phyloP scores from a whole-genome alignment of 1,140 invertebrate species.

The Drosophila novamexicana region DNA sequence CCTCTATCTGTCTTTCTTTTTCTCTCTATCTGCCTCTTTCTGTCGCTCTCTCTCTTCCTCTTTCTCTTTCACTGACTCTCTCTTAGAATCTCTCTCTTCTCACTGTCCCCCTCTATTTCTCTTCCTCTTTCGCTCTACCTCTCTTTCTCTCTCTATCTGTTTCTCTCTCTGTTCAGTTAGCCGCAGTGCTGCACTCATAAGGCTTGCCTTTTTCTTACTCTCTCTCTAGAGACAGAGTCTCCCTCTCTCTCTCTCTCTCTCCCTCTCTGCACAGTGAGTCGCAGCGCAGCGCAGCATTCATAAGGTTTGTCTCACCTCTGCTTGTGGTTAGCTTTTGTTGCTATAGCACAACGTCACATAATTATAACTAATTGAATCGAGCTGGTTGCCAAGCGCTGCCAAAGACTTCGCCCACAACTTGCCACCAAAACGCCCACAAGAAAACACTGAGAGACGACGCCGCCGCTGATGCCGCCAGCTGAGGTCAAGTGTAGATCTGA shows the following conservation, averaged over 20 bases:
- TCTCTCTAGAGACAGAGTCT: too few relatives aligned
- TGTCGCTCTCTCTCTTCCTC: too few relatives aligned
- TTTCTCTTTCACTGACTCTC: too few relatives aligned
- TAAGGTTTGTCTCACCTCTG: slow-evolving; percentile 48
- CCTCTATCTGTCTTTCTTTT: too few relatives aligned
- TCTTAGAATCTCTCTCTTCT: too few relatives aligned
- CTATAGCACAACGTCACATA: slow-evolving; percentile 38
- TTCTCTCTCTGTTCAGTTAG: too few relatives aligned
- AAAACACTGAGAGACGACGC: slow-evolving; percentile 43
- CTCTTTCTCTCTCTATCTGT: too few relatives aligned
- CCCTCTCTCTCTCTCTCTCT: background rate
- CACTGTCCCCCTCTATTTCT: too few relatives aligned
- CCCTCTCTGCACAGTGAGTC: background rate
- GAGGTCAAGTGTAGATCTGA: slow-evolving; percentile 66
- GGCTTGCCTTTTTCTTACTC: background rate
- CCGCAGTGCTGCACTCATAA: too few relatives aligned
- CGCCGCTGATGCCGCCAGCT: slow-evolving; percentile 31
- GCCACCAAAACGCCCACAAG: slow-evolving; percentile 50
- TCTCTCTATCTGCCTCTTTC: too few relatives aligned
- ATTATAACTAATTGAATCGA: slow-evolving; percentile 74
- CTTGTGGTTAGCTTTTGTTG: slow-evolving; percentile 46
- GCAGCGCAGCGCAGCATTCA: slow-evolving; percentile 43
- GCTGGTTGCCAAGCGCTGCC: slow-evolving; percentile 46
- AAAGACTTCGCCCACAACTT: slow-evolving; percentile 54
- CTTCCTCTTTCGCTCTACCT: too few relatives aligned